Percentiles rank a stretch among this genome's conserved stretches.
Evolutionary conservation across 1,140 invertebrate genomes (phyloP).

Genomic region (Caerostris extrusa): DNA sequence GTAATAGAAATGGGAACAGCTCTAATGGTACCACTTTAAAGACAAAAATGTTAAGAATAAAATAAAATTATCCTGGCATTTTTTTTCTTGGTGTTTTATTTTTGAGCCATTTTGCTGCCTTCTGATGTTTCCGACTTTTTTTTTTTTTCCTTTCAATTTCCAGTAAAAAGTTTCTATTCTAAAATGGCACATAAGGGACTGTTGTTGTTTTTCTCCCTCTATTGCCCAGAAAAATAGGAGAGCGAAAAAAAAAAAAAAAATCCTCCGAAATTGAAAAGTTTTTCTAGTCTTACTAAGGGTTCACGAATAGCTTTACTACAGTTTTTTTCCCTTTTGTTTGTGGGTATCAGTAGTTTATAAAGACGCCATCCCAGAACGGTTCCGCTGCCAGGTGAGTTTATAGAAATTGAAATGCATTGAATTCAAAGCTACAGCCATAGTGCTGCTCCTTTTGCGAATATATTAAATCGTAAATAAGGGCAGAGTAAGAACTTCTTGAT

Average conservation of each 20-base stretch:
- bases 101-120: background rate
- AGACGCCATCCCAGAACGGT: background rate
- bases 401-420: background rate
- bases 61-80: background rate
- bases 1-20: background rate
- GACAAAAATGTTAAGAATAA: background rate
- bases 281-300: slow-evolving; percentile 17
- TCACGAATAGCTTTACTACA: slow-evolving; percentile 3
- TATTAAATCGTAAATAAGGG: slow-evolving; percentile 29
- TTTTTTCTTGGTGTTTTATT: background rate
- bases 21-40: background rate
- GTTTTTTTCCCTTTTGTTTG: slow-evolving; percentile 43
- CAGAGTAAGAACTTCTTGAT: background rate
- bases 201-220: background rate
- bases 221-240: background rate
- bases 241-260: background rate
- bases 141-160: background rate
- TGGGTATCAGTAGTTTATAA: slow-evolving; percentile 49
- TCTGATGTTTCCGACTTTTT: background rate
- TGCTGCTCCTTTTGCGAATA: background rate
- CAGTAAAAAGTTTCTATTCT: background rate
- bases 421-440: background rate
- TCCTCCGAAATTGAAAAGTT: slow-evolving; percentile 57
- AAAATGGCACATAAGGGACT: slow-evolving; percentile 19
- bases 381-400: background rate